These are phyloP conservation scores for Camelus dromedarius DNA, from an alignment of 2,113 vertebrate genomes.

Conservation along the genomic window DNA sequence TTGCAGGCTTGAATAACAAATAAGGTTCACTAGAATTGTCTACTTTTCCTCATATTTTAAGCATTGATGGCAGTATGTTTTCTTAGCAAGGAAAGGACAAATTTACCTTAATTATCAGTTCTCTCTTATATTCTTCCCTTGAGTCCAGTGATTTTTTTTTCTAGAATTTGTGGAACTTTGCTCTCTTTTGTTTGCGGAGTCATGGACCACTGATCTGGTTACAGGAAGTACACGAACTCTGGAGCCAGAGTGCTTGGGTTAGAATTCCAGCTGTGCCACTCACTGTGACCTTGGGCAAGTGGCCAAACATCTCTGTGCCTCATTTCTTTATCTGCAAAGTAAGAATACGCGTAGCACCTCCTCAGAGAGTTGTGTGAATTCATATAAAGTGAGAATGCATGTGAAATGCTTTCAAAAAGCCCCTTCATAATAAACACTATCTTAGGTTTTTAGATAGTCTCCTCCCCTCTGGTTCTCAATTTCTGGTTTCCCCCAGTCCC, in stretches of 20 bases:
- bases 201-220: background rate
- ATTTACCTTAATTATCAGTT: background rate
- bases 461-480: background rate
- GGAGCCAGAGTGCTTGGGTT: background rate
- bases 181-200: background rate
- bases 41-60: background rate
- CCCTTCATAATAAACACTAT: background rate
- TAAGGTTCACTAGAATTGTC: background rate
- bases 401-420: background rate
- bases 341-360: background rate
- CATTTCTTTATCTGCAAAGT: background rate
- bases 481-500: background rate
- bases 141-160: background rate
- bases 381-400: background rate
- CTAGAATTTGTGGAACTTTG: background rate
- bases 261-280: background rate
- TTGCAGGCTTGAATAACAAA: background rate
- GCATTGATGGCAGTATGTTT: background rate
- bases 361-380: background rate
- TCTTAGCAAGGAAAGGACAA: background rate
- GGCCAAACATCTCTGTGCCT: background rate
- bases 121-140: background rate
- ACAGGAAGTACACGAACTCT: background rate
- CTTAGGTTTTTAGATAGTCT: background rate
- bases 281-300: background rate